A percentile compares a stretch with the other conserved stretches of the same genome.
Conservation (phyloP, 2,113 vertebrate species). For the Willisornis vidua region DNA sequence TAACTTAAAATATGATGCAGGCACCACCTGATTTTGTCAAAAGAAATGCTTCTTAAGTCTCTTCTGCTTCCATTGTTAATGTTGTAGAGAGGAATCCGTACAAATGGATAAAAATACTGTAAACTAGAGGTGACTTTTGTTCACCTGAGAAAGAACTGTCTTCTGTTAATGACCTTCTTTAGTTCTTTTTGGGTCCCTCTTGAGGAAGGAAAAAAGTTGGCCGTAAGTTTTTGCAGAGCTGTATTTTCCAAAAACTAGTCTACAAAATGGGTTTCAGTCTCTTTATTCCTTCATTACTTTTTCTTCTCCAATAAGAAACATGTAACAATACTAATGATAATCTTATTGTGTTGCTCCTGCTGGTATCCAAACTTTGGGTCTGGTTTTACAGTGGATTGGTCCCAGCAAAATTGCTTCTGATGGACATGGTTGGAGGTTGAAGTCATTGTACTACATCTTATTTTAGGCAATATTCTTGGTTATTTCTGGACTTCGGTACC, state of each 20-base stretch:
- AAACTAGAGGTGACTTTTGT: neutral
- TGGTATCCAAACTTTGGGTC: neutral
- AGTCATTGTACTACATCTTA: neutral
- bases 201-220: neutral
- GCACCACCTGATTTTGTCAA: neutral
- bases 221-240: neutral
- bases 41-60: neutral
- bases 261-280: neutral
- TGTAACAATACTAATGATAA: neutral
- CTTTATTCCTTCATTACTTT: neutral
- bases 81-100: neutral
- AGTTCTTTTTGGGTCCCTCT: neutral
- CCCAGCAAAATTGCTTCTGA: neutral
- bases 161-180: neutral
- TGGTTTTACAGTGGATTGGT: neutral
- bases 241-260: neutral
- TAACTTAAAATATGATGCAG: neutral
- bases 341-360: neutral
- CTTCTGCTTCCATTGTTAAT: neutral
- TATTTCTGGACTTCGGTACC: conserved; percentile 21
- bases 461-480: neutral
- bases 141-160: neutral
- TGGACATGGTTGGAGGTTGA: neutral
- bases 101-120: neutral
- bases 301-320: neutral